Evolutionary conservation across 2,888 invertebrate genomes (phyloP), one percentile per base, ranked within the genome.

Genomic region (Pyrrhia umbra): DNA sequence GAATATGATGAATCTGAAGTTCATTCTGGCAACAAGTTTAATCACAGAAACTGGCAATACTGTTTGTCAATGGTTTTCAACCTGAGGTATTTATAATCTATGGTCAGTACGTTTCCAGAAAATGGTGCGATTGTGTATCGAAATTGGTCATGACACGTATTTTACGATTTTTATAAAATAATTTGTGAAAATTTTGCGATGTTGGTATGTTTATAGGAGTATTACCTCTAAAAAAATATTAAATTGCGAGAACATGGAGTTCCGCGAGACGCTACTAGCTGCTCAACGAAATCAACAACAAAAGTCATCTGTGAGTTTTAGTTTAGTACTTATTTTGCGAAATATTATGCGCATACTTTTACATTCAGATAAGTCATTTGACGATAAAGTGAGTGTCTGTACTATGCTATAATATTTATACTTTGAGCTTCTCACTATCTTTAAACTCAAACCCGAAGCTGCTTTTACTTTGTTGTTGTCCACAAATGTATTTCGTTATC

Each of bases 221-320:
- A 79, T 75, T 67, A 60, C 10, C 27, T 57, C 39, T 39, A 54
- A 50, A 54, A 49, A 43, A 54, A 59, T 65, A 50, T 63, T 62
- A 72, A 61, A 66, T 77, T 70, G 45, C 46, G 27, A 57, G 64
- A 85, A 83, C 87, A 95, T 95, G 95, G 95, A 95, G 86, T 95
- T 95, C 77, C 92, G 94, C 8, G 94, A 95, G 79, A 95, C 95
- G 16, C 86, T 95, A 69, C 84, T 95, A 69, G 95, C 94, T 83
- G 95, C 95, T 66, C 95, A 95, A 84, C 86, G 93, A 83, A 95
- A 95, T 89, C 94, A 95, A 93, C 94, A 95, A 93, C 92, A 94
- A 87, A 94, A 95, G 86, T 93, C 95, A 90, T 93, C 94, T 91
- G 94, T 94, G 87, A 94, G 93, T 92, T 83, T 83, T 71, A 50